These are phyloP conservation scores for Buceros bicornis DNA, from an alignment of 2,797 vertebrate genomes.

Conservation along the genomic window DNA sequence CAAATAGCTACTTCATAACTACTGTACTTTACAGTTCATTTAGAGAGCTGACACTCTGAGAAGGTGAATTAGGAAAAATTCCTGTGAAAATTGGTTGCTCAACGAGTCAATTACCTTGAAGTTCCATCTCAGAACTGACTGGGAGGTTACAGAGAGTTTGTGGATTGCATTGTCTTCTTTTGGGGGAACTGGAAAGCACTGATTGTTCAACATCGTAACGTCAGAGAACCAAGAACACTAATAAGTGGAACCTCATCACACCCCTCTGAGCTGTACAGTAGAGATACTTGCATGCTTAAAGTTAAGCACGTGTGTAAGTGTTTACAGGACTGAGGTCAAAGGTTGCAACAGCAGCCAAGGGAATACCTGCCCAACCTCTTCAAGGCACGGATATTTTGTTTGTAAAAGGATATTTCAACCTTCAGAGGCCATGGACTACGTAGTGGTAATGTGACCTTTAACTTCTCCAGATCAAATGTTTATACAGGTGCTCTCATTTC, in stretches of 20 bases:
- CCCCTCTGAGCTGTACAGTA: neutral
- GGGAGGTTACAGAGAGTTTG: neutral
- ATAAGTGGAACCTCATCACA: neutral
- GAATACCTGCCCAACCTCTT: constrained; percentile 60
- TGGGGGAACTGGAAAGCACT: neutral
- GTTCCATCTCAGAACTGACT: neutral
- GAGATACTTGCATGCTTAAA: neutral
- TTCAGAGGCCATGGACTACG: constrained; percentile 33
- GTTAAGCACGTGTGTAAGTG: constrained; percentile 3
- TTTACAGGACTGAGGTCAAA: constrained; percentile 47
- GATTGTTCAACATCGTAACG: neutral
- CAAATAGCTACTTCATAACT: neutral
- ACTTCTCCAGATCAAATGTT: constrained; percentile 66
- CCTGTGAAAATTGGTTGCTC: neutral
- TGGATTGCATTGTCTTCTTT: neutral
- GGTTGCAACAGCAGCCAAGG: constrained; percentile 40
- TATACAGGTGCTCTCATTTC: constrained; percentile 72
- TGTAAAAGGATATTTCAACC: constrained; percentile 71
- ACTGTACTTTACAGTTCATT: neutral
- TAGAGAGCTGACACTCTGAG: neutral
- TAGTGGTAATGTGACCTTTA: constrained; percentile 66
- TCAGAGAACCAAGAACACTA: neutral
- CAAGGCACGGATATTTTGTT: constrained; percentile 61
- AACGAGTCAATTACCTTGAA: neutral
- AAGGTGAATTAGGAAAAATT: neutral